Evolutionary conservation across 2,797 vertebrate species (phyloP).

Genomic region (Hydrolagus colliei): DNA sequence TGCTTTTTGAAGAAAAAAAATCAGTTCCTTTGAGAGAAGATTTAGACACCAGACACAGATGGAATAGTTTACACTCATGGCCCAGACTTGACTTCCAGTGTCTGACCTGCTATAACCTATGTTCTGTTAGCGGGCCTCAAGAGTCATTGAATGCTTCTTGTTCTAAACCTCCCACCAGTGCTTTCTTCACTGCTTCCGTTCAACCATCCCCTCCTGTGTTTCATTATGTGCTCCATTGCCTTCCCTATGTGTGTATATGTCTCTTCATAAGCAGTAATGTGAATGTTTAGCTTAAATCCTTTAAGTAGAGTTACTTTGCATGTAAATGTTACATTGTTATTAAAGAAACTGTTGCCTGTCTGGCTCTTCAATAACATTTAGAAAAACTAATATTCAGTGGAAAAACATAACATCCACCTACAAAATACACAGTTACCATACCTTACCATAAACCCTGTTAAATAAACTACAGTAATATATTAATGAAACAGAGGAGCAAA

Average conservation of each 20-base stretch:
- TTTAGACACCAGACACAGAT: slow-evolving; percentile 63
- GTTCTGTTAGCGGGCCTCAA: slow-evolving; percentile 54
- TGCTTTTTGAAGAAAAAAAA: slow-evolving; percentile 39
- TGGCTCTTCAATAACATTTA: no score
- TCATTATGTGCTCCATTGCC: slow-evolving; percentile 12
- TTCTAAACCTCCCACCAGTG: slow-evolving; percentile 36
- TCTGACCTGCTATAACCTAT: slow-evolving; percentile 73
- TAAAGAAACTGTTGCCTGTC: no score
- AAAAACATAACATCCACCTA: no score
- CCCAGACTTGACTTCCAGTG: slow-evolving; percentile 75
- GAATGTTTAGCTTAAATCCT: neutral
- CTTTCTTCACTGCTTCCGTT: slow-evolving; percentile 15
- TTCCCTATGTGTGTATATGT: neutral
- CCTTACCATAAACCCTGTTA: no score
- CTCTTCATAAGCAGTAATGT: slow-evolving; percentile 9
- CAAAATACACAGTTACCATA: no score
- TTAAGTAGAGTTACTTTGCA: neutral
- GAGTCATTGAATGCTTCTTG: slow-evolving; percentile 48
- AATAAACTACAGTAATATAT: no score
- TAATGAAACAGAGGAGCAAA: no score
- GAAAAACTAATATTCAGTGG: no score
- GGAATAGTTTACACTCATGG: slow-evolving; percentile 69
- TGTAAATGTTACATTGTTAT: no score
- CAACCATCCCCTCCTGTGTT: slow-evolving; percentile 13
- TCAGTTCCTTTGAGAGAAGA: slow-evolving; percentile 35